phyloP scores from a whole-genome alignment of 2,888 invertebrate species.

The Meghimatium bilineatum region DNA sequence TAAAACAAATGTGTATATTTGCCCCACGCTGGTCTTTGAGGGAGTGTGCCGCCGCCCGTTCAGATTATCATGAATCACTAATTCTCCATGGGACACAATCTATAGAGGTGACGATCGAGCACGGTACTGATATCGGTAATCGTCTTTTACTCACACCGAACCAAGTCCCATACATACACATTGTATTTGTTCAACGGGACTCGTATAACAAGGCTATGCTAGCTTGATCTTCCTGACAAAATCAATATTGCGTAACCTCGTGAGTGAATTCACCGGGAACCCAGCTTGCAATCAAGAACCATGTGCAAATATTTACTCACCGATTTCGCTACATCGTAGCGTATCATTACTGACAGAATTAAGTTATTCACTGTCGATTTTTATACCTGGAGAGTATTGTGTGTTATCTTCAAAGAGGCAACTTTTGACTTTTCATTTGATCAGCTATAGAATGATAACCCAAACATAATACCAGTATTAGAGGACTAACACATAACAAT shows the following conservation, averaged over 20 bases:
- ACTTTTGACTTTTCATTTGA: background rate
- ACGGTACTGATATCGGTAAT: background rate
- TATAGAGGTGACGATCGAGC: background rate
- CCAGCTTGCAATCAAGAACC: slow-evolving; percentile 16
- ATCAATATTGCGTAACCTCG: slow-evolving; percentile 27
- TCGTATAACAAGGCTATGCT: background rate
- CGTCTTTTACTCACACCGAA: background rate
- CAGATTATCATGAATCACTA: no score
- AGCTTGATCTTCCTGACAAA: background rate
- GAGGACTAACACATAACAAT: no score
- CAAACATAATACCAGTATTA: no score
- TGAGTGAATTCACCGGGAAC: background rate
- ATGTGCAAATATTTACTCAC: slow-evolving; percentile 31
- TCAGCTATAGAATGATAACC: background rate
- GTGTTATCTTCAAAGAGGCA: background rate
- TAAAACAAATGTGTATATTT: no score
- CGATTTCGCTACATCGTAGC: background rate
- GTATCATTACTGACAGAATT: slow-evolving; percentile 16
- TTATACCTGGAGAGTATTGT: background rate
- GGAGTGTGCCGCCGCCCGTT: no score
- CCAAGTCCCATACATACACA: background rate
- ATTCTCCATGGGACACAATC: no score
- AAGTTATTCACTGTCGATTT: slow-evolving; percentile 18
- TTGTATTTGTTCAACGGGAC: background rate
- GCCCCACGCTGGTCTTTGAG: no score